Percentiles rank a stretch among this genome's conserved stretches.
Conservation (phyloP, 2,797 vertebrate genomes). For the Pelochelys cantorii region DNA sequence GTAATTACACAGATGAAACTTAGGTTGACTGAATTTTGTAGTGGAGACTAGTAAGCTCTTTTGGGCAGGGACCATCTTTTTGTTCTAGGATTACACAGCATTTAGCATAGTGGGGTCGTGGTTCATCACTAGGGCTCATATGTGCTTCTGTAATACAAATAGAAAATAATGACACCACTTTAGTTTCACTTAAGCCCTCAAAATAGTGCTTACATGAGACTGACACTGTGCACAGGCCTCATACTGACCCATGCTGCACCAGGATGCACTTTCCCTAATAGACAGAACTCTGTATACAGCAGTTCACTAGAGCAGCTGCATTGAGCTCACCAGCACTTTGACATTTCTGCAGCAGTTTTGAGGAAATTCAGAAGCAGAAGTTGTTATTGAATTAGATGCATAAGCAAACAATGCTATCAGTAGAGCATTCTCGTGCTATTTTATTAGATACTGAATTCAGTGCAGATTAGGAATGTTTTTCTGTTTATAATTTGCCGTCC, state of each 20-base stretch:
- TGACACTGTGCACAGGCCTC: fast-evolving
- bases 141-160: fast-evolving
- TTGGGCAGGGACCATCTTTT: fast-evolving
- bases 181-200: background rate
- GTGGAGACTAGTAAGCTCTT: background rate
- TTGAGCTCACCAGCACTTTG: background rate
- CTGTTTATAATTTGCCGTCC: background rate
- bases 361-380: background rate
- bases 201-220: fast-evolving
- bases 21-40: background rate
- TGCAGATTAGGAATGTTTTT: fast-evolving
- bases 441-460: background rate
- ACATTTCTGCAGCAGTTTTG: background rate
- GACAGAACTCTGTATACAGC: background rate
- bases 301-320: fast-evolving
- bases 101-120: background rate
- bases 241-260: background rate
- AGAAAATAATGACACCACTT: background rate
- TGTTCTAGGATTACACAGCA: background rate
- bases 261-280: background rate
- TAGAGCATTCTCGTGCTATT: fast-evolving
- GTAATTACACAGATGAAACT: background rate
- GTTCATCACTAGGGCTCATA: background rate
- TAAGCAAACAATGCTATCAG: background rate
- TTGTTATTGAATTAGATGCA: background rate